Conservation (phyloP, 2,888 invertebrate genomes). For the Torymus texanus region DNA sequence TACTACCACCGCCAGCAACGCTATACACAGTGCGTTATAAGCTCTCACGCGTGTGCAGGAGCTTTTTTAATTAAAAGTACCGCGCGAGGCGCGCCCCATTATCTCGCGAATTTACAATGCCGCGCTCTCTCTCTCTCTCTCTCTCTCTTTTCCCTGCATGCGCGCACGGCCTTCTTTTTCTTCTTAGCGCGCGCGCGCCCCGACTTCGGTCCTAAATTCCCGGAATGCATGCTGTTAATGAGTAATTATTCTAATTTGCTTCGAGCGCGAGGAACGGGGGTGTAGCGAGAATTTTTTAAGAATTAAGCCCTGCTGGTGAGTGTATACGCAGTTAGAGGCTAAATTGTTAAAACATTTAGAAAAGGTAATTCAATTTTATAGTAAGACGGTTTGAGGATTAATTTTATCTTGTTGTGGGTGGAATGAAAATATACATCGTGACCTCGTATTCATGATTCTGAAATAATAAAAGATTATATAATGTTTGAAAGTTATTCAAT, state of each 20-base stretch:
- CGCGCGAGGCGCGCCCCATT: slow-evolving; percentile 59
- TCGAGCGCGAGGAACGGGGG: not conserved
- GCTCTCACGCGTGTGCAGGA: slow-evolving; percentile 16
- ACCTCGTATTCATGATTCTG: too few relatives aligned
- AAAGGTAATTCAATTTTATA: too few relatives aligned
- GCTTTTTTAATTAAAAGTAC: slow-evolving; percentile 71
- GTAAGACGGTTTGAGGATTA: too few relatives aligned
- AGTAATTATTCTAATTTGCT: slow-evolving; percentile 66
- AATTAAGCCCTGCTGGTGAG: not conserved
- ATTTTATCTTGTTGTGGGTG: too few relatives aligned
- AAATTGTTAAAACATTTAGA: too few relatives aligned
- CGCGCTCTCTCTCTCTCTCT: slow-evolving; percentile 56
- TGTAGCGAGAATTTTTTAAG: not conserved
- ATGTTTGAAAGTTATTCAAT: too few relatives aligned
- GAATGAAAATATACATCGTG: too few relatives aligned
- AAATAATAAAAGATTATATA: too few relatives aligned
- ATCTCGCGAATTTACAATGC: slow-evolving; percentile 70
- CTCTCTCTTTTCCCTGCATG: slow-evolving; percentile 26
- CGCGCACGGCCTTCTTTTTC: slow-evolving; percentile 5
- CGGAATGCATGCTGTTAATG: slow-evolving; percentile 60
- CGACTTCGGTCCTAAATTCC: slow-evolving; percentile 59
- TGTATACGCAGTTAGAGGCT: too few relatives aligned
- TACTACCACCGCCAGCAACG: too few relatives aligned
- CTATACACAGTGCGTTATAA: not conserved
- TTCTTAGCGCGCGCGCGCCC: not conserved